Conservation (phyloP, 2,113 vertebrate genomes). For the Capreolus pygargus region DNA sequence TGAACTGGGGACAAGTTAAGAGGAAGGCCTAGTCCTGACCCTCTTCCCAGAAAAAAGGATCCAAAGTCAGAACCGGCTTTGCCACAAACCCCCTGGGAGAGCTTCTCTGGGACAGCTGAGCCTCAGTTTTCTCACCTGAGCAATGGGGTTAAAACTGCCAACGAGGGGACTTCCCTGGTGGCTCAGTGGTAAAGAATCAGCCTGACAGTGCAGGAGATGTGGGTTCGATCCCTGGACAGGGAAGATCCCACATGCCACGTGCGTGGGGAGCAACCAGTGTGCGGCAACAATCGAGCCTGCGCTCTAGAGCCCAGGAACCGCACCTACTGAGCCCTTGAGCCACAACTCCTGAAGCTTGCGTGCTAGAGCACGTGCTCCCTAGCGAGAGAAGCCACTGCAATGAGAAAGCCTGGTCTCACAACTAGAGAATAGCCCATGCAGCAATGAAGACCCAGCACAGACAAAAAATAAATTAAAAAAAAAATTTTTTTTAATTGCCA, state of each 20-base stretch:
- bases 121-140: neutral
- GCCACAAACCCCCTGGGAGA: no score
- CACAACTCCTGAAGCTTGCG: neutral
- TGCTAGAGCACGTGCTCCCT: neutral
- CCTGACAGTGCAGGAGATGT: neutral
- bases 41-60: neutral
- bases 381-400: neutral
- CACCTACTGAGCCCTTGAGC: neutral
- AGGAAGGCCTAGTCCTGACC: neutral
- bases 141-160: neutral
- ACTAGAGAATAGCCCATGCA: neutral
- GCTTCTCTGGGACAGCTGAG: neutral
- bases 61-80: neutral
- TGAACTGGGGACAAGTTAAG: neutral
- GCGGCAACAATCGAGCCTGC: neutral
- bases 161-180: neutral
- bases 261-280: neutral
- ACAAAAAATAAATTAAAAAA: neutral
- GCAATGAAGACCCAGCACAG: neutral
- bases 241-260: neutral
- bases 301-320: neutral
- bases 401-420: neutral
- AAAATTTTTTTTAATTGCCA: rapidly evolving
- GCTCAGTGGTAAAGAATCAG: neutral
- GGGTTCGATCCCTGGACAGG: neutral